Conservation (phyloP, 2,797 vertebrate genomes). For the Tragopan temminckii region DNA sequence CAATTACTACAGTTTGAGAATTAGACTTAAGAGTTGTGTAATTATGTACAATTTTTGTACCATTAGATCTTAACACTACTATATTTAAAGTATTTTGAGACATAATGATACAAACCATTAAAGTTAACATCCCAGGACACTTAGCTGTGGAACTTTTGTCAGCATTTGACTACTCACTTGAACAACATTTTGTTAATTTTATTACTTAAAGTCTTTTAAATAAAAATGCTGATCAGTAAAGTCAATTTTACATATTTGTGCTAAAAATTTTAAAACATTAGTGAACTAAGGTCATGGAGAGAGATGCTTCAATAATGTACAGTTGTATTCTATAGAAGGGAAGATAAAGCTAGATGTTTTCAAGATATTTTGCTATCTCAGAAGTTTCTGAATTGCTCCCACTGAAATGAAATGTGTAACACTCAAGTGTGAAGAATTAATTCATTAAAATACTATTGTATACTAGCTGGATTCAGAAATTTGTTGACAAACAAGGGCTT, state of each 20-base stretch:
- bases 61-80: constrained; percentile 52
- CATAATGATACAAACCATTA: constrained; percentile 42
- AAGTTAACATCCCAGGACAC: not conserved
- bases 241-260: not conserved
- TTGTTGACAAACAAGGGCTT: not conserved
- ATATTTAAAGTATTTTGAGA: constrained; percentile 55
- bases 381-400: not conserved
- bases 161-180: not conserved
- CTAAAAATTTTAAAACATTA: not conserved
- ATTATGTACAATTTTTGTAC: constrained; percentile 57
- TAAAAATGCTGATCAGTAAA: not conserved
- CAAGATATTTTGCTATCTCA: not conserved
- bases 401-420: not conserved
- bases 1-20: constrained; percentile 75
- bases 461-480: not conserved
- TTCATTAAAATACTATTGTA: not conserved
- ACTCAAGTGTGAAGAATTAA: not conserved
- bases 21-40: constrained; percentile 64
- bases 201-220: not conserved
- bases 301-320: not conserved
- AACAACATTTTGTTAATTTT: not conserved
- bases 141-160: constrained; percentile 42
- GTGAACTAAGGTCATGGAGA: not conserved
- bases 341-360: not conserved
- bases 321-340: not conserved